These are phyloP conservation scores for Enteromius thamalakanensis DNA, from an alignment of 2,797 vertebrate species.

Conservation along the genomic window DNA sequence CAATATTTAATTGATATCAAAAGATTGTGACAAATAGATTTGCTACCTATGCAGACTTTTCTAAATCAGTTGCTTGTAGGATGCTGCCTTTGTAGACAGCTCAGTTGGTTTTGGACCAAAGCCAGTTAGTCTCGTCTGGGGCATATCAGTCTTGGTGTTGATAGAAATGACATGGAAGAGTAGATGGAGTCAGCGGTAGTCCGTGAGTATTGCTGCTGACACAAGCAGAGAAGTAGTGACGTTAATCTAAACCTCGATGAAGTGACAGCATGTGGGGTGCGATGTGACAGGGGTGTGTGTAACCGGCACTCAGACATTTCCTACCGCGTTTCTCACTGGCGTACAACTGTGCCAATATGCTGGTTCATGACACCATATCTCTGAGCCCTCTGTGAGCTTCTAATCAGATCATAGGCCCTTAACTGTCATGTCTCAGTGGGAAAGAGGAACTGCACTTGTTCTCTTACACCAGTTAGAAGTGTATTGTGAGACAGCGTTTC, in stretches of 20 bases:
- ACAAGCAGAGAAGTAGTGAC: conserved; percentile 16
- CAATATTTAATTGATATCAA: neutral
- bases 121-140: neutral
- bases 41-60: neutral
- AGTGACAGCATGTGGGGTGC: conserved; percentile 17
- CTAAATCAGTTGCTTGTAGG: neutral
- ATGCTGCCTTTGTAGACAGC: neutral
- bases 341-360: neutral
- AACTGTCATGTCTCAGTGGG: neutral
- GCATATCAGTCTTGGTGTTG: neutral
- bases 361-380: conserved; percentile 24
- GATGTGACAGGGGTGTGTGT: conserved; percentile 7
- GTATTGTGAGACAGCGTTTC: neutral
- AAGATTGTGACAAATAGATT: neutral
- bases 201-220: neutral
- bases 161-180: conserved; percentile 2
- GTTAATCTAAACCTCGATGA: conserved; percentile 22
- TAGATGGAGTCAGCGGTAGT: conserved; percentile 21
- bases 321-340: neutral
- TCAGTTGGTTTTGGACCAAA: neutral
- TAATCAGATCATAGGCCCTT: neutral
- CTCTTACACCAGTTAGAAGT: neutral
- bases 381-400: neutral
- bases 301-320: conserved; percentile 4
- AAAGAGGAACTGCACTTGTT: neutral